These are phyloP conservation scores for Ochotona curzoniae DNA, from an alignment of 2,113 vertebrate species.

Conservation along the genomic window DNA sequence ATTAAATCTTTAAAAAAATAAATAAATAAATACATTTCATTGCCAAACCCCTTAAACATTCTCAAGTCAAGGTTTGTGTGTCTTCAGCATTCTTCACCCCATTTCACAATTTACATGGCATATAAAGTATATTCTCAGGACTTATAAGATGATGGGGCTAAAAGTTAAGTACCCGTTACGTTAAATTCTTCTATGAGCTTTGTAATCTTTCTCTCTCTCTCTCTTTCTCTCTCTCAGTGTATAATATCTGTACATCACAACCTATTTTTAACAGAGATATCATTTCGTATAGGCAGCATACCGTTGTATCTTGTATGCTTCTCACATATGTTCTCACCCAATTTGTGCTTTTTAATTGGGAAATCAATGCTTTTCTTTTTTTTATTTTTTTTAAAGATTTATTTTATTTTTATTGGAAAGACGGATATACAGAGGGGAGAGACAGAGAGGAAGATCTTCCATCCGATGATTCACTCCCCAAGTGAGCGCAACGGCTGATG, in stretches of 20 bases:
- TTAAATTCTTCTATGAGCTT: neutral
- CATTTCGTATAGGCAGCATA: neutral
- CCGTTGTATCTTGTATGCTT: no score
- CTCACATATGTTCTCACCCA: no score
- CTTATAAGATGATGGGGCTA: neutral
- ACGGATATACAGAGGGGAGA: no score
- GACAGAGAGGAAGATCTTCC: no score
- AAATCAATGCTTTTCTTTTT: no score
- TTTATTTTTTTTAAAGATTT: no score
- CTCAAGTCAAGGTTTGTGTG: neutral
- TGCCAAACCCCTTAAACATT: neutral
- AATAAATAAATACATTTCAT: neutral
- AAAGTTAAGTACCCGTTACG: neutral
- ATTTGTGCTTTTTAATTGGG: no score
- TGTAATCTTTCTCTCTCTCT: neutral
- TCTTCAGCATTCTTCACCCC: neutral
- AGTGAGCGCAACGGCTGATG: no score
- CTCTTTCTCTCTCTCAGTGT: no score
- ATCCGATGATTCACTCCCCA: no score
- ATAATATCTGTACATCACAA: neutral
- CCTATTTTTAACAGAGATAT: neutral
- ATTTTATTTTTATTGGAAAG: no score
- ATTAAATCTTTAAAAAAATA: no score
- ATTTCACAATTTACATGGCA: neutral
- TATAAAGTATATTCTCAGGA: constrained; percentile 22